These are phyloP conservation scores for Gobiocypris rarus DNA, from an alignment of 2,113 vertebrate genomes.

Conservation along the genomic window DNA sequence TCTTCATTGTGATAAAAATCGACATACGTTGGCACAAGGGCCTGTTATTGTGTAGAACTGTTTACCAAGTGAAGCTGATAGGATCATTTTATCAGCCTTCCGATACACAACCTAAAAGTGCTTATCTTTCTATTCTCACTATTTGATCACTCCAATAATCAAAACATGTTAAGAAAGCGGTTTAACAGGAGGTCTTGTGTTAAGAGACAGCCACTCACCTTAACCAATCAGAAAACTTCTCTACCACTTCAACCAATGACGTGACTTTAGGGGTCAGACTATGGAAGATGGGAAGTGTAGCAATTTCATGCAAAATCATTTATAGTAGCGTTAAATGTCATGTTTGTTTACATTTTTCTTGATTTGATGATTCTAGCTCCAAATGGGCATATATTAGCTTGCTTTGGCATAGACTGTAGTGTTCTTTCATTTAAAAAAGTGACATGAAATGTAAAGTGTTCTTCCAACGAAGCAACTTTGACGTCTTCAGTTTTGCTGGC, in stretches of 20 bases:
- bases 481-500: neutral
- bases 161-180: neutral
- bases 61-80: constrained; percentile 55
- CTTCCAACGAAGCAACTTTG: neutral
- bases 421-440: neutral
- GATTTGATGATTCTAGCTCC: neutral
- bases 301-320: neutral
- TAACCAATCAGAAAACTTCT: neutral
- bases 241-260: neutral
- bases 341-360: neutral
- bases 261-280: neutral
- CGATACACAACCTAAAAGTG: neutral
- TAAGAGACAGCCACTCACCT: neutral
- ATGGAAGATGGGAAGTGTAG: neutral
- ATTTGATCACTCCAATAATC: neutral
- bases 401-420: neutral
- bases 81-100: neutral
- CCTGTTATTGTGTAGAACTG: constrained; percentile 59
- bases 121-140: neutral
- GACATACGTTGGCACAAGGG: constrained; percentile 59
- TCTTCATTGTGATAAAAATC: constrained; percentile 61
- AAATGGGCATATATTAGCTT: neutral
- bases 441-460: neutral
- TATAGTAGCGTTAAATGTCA: neutral
- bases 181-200: neutral